Evolutionary conservation across 1,140 invertebrate species (phyloP), one percentile per base, ranked within the genome.

Genomic region (Drosophila aff.): DNA sequence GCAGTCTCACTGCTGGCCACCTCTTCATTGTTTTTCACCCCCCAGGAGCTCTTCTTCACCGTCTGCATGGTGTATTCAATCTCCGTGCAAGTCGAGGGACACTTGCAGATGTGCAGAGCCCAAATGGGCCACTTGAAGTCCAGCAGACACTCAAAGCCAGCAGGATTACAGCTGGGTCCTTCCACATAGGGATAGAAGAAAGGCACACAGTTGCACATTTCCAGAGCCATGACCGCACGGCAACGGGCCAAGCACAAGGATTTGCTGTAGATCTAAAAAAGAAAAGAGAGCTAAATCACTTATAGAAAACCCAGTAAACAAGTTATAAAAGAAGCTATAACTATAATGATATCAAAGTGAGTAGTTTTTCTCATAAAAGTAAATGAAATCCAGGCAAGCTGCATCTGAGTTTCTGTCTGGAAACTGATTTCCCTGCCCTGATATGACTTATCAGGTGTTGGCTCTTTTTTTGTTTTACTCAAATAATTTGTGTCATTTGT

Each of bases 61-160:
- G 86, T 91, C 26, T 92, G 91, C 66, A 92, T 79, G 18, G 91
- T 92, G 58, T 93, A 93, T 59, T 92, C 86, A 16, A 91, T 90
- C 47, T 93, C 92, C 0, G 83, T 92, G 62, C 92, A 93, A 2
- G 91, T 92, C 16, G 79, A 91, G 7, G 92, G 92, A 53, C 92
- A 93, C 46, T 92, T 93, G 60, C 92, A 93, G 44, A 92, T 92
- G 41, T 93, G 87, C 9, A 93, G 31, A 1, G 89, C 92, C 89
- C 92, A 93, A 38, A 92, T 85, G n/a, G 92, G 92, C 92, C 92
- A 93, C 43, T 92, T 92, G 16, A 93, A 92, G 26, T 93, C 91
- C 43, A 92, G 40, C 0, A 93, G 72, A 28, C 92, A 93, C 50
- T 92, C 91, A 36, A 92, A 93, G 8, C 92, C 92, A 26, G 83